phyloP scores from a whole-genome alignment of 2,797 vertebrate genomes.

The Chromobotia macracanthus region DNA sequence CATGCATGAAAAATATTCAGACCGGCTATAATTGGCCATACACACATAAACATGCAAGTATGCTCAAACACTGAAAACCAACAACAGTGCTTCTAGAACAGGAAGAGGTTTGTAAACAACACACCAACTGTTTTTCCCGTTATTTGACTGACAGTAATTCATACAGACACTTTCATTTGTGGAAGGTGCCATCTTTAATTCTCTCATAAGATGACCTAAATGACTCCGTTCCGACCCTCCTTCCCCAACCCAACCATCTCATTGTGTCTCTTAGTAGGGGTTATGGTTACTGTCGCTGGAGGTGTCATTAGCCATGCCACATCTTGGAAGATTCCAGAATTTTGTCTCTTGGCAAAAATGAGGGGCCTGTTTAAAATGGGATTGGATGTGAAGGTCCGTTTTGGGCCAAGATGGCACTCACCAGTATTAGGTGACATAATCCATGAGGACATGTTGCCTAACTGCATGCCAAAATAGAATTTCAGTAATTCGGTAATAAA shows the following conservation, averaged over 20 bases:
- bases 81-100: conserved; percentile 23
- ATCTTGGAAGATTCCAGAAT: conserved; percentile 19
- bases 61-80: conserved; percentile 14
- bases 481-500: conserved; percentile 14
- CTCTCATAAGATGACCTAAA: conserved; percentile 65
- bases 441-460: conserved; percentile 27
- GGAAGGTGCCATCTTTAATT: conserved; percentile 68
- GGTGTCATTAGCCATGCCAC: conserved; percentile 30
- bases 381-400: conserved; percentile 41
- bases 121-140: conserved; percentile 7
- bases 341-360: conserved; percentile 28
- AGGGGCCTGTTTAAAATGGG: conserved; percentile 39
- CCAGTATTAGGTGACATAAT: conserved; percentile 34
- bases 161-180: conserved; percentile 70
- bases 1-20: conserved; percentile 69
- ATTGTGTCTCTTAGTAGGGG: conserved; percentile 16
- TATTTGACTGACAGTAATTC: conserved; percentile 59
- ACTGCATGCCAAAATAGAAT: conserved; percentile 26
- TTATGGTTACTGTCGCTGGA: conserved; percentile 6
- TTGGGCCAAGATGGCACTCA: conserved; percentile 40
- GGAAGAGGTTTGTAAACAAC: conserved; percentile 33
- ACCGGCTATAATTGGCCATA: conserved; percentile 72
- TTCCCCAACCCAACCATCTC: not conserved
- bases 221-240: conserved; percentile 54
- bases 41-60: conserved; percentile 63